Evolutionary conservation across 1,140 invertebrate species (phyloP).

Genomic region (Pseudomyrmex dendroicus): DNA sequence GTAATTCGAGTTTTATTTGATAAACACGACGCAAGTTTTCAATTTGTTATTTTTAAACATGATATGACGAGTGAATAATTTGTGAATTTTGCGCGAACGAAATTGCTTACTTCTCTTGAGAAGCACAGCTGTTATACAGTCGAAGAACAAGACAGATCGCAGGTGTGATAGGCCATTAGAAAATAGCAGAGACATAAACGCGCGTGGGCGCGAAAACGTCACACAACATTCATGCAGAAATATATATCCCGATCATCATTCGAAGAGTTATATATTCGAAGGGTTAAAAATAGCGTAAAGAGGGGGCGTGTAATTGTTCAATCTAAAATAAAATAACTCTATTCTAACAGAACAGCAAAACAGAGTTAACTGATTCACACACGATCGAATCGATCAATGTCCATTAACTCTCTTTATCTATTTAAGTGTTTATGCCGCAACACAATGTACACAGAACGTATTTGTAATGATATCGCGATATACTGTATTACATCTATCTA

Average conservation of each 20-base stretch:
- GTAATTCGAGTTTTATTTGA: too few relatives aligned
- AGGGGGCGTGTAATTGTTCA: not conserved
- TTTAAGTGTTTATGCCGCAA: not conserved
- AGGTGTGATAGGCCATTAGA: too few relatives aligned
- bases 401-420: not conserved
- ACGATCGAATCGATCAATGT: not conserved
- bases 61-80: too few relatives aligned
- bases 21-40: too few relatives aligned
- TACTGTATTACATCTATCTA: not conserved
- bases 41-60: too few relatives aligned
- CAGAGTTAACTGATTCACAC: not conserved
- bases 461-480: not conserved
- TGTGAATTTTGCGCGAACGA: too few relatives aligned
- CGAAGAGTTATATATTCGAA: not conserved
- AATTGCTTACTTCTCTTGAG: too few relatives aligned
- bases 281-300: conserved; percentile 1
- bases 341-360: not conserved
- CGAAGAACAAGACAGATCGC: too few relatives aligned
- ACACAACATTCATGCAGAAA: not conserved
- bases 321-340: not conserved
- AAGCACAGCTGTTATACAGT: too few relatives aligned
- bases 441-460: not conserved
- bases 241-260: not conserved
- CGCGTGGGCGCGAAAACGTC: not conserved
- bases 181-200: not conserved